These are phyloP conservation scores for Gambusia yucatana DNA, from an alignment of 2,797 vertebrate species.

Conservation along the genomic window DNA sequence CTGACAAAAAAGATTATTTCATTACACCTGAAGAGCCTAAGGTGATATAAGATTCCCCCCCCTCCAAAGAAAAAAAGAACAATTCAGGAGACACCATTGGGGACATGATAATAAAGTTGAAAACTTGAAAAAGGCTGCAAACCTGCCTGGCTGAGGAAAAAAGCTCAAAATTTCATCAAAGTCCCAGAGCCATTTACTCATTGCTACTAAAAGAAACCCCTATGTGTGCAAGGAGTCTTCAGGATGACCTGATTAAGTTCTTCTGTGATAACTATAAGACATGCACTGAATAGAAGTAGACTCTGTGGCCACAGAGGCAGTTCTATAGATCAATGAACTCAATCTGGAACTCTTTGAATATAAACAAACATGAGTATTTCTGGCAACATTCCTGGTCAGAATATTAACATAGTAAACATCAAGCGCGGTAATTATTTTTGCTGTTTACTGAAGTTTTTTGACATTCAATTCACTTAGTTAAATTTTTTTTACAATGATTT, in stretches of 20 bases:
- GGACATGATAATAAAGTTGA: background rate
- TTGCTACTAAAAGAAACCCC: background rate
- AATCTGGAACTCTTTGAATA: background rate
- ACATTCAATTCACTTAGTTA: background rate
- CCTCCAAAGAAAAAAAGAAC: background rate
- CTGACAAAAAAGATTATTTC: background rate
- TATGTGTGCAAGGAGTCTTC: background rate
- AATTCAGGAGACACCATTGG: background rate
- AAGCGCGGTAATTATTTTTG: background rate
- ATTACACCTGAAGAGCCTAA: background rate
- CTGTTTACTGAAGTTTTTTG: background rate
- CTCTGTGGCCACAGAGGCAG: background rate
- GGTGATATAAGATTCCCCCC: background rate
- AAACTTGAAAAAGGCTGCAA: background rate
- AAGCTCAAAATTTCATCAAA: background rate
- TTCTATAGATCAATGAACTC: background rate
- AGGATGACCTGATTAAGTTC: background rate
- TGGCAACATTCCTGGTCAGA: background rate
- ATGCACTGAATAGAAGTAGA: background rate
- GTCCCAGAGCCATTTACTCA: background rate
- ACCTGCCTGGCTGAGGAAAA: background rate
- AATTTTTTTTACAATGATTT: conserved; percentile 17
- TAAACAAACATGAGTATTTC: background rate
- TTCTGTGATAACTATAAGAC: background rate
- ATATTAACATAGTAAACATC: background rate